phyloP scores from a whole-genome alignment of 2,113 vertebrate genomes.

The Daubentonia madagascariensis region DNA sequence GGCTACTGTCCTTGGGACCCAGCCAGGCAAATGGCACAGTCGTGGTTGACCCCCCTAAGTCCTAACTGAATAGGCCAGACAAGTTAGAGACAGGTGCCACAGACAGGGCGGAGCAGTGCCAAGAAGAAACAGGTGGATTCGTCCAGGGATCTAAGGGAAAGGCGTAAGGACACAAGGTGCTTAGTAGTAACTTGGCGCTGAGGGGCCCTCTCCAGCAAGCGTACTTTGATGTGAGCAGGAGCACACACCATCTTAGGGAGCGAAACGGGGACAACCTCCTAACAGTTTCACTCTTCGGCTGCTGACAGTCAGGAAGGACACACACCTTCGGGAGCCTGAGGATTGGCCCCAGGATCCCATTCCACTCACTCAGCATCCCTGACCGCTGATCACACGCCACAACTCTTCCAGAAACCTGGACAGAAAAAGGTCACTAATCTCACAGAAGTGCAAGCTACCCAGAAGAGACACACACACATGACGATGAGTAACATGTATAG shows the following conservation, averaged over 20 bases:
- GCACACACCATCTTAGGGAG: too few species aligned
- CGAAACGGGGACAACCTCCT: neutral
- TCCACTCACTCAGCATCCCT: neutral
- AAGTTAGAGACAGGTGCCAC: neutral
- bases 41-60: too few species aligned
- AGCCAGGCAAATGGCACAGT: neutral
- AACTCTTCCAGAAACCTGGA: neutral
- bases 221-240: neutral
- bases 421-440: neutral
- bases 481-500: neutral
- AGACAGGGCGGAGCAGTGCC: neutral
- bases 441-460: too few species aligned
- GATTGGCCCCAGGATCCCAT: neutral
- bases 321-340: neutral
- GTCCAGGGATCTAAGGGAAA: neutral
- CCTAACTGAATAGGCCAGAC: neutral
- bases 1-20: too few species aligned
- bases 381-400: neutral
- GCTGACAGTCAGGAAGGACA: neutral
- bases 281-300: neutral
- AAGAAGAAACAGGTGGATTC: neutral
- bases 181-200: neutral
- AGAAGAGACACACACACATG: too few species aligned
- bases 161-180: neutral
- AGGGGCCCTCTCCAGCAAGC: too few species aligned